Base-by-base conservation (phyloP, 2,888 invertebrate species). In the Anoncus sp. region DNA sequence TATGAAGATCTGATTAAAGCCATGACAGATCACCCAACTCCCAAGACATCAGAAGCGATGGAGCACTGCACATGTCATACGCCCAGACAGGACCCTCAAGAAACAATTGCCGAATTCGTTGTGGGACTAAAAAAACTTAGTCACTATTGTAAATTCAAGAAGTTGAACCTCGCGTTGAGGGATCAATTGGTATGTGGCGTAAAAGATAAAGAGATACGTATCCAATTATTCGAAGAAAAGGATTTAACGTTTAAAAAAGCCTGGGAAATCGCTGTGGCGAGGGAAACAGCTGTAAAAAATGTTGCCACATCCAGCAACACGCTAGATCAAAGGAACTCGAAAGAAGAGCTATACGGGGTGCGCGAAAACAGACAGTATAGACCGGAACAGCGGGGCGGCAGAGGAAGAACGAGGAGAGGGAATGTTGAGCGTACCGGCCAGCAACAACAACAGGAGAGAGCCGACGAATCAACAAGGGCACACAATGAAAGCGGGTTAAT, bases 91-190 rank as follows among this genome's bases (percentile, higher is more conserved):
- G 60, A 80, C 66, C 14, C 85, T 81, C 71, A 88, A 86, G 84
- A 87, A 84, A 79, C 86, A 84, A 18, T 74, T 91, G n/a, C 76
- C 74, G 63, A 80, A 20, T 81, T 88, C 4, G 57, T 31, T 6
- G 57, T 77, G 53, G 92, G 93, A 88, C 77, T 93, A 31, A 90
- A 87, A 83, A 88, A 84, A 84, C 92, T 94, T 80, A 45, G 91
- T 0, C 83, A 85, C 78, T 92, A 93, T 83, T 87, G 74, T 31
- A 74, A 74, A 47, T 74, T 66, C 27, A 20, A 18, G 7, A 43
- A 66, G 12, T 35, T 66, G 24, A 40, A 66, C 10, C 22, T 12
- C 6, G 59, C 66, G 35, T 20, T 74, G 35, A 51, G 60, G 7
- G 74, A 74, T 20, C 75, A 62, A 60, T 40, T 72, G 20, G 63